phyloP scores from a whole-genome alignment of 2,113 vertebrate species.

The Oostethus manadensis region DNA sequence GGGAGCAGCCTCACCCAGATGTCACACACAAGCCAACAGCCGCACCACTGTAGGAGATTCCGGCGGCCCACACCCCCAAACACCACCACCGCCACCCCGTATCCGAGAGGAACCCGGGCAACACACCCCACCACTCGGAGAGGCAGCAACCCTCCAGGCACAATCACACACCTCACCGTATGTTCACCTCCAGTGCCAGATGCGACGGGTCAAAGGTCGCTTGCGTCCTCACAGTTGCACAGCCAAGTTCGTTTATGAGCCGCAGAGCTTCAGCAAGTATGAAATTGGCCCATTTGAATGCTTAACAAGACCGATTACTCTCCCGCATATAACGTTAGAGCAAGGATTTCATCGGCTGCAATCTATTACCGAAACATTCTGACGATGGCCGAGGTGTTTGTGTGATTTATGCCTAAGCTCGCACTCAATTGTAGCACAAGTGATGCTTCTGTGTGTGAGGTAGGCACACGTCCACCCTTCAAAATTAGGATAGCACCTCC shows the following conservation, averaged over 20 bases:
- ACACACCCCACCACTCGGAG: too few relatives aligned
- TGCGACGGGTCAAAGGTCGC: slow-evolving; percentile 15
- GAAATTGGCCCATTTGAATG: background rate
- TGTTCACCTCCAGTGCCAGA: slow-evolving; percentile 32
- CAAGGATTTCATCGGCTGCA: slow-evolving; percentile 5
- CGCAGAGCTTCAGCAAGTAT: background rate
- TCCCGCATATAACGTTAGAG: background rate
- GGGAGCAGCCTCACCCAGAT: too few relatives aligned
- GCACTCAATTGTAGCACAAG: slow-evolving; percentile 29
- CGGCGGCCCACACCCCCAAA: too few relatives aligned
- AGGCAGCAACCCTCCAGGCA: too few relatives aligned
- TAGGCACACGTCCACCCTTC: slow-evolving; percentile 28
- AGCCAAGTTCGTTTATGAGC: background rate
- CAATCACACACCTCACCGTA: slow-evolving; percentile 31
- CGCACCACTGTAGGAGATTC: too few relatives aligned
- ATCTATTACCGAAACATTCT: slow-evolving; percentile 25
- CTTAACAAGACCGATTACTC: background rate
- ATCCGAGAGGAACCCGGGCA: too few relatives aligned
- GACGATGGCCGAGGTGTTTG: slow-evolving; percentile 32
- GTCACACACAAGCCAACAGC: too few relatives aligned
- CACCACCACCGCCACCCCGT: too few relatives aligned
- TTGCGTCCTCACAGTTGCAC: too few relatives aligned
- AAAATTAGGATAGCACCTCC: slow-evolving; percentile 31
- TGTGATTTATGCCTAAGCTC: slow-evolving; percentile 52
- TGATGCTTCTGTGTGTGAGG: slow-evolving; percentile 28